phyloP scores from a whole-genome alignment of 2,797 vertebrate genomes.

The Heterohyrax brucei region DNA sequence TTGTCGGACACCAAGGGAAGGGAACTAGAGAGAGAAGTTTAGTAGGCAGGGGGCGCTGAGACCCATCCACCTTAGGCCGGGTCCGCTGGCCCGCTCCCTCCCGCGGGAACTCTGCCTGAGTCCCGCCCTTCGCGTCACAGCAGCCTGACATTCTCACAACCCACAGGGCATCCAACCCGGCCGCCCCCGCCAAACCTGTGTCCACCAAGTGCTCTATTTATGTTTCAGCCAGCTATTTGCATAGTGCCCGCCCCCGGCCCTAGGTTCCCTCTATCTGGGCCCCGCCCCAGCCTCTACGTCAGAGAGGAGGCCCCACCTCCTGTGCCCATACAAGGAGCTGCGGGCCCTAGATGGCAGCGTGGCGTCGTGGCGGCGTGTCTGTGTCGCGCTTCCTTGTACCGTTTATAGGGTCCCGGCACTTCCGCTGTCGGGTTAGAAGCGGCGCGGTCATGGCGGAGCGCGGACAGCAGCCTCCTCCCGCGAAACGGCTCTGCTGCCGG shows the following conservation, averaged over 20 bases:
- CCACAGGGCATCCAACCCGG: conserved; percentile 45
- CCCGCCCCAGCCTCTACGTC: conserved; percentile 63
- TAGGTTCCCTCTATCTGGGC: conserved; percentile 65
- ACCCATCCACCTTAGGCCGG: conserved; percentile 52
- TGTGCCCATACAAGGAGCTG: conserved; percentile 86
- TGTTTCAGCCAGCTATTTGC: conserved; percentile 86
- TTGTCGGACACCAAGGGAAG: conserved; percentile 72
- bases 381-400: conserved; percentile 88
- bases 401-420: conserved; percentile 96
- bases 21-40: conserved; percentile 57
- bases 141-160: conserved; percentile 78
- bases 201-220: conserved; percentile 88
- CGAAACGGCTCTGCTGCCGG: conserved; percentile 98
- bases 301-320: conserved; percentile 46
- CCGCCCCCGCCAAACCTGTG: conserved; percentile 71
- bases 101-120: conserved; percentile 79
- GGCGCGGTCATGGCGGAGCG: conserved; percentile 99
- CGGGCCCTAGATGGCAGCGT: conserved; percentile 83
- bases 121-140: conserved; percentile 80
- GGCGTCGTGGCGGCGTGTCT: conserved; percentile 84
- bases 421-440: conserved; percentile 96
- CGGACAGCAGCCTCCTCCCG: conserved; percentile 96
- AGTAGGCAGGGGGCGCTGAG: conserved; percentile 62
- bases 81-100: conserved; percentile 72
- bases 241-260: conserved; percentile 62